phyloP scores from a whole-genome alignment of 2,797 vertebrate species.

The Trematomus bernacchii region DNA sequence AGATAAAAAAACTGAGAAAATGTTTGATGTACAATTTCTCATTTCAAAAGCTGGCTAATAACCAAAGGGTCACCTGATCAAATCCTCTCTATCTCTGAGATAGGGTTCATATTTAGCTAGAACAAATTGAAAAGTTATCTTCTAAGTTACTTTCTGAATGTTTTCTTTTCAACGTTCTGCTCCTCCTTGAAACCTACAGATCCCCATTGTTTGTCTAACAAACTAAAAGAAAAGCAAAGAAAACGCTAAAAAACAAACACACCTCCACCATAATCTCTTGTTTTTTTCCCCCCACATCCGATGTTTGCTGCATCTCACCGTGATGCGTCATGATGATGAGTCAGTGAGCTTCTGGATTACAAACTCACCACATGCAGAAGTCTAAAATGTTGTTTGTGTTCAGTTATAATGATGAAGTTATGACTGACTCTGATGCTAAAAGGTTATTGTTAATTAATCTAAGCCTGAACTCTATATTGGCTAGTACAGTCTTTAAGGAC shows the following conservation, averaged over 20 bases:
- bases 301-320: conserved; percentile 31
- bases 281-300: background rate
- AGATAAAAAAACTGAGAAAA: conserved; percentile 24
- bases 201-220: conserved; percentile 11
- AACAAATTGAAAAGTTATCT: background rate
- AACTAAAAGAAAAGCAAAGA: conserved; percentile 3
- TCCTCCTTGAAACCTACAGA: conserved; percentile 5
- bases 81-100: background rate
- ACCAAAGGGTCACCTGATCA: background rate
- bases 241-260: background rate
- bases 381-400: conserved; percentile 55
- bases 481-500: conserved; percentile 35
- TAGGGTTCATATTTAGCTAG: background rate
- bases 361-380: conserved; percentile 27
- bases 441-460: conserved; percentile 61
- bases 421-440: conserved; percentile 42
- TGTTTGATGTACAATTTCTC: conserved; percentile 1
- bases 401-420: conserved; percentile 53
- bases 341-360: conserved; percentile 50
- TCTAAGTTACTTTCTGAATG: background rate
- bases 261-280: background rate
- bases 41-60: background rate
- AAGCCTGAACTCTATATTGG: conserved; percentile 25
- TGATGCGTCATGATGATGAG: conserved; percentile 48
- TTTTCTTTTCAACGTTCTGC: background rate